Evolutionary conservation across 2,797 vertebrate genomes (phyloP).

Genomic region (Enteromius fasciolatus): DNA sequence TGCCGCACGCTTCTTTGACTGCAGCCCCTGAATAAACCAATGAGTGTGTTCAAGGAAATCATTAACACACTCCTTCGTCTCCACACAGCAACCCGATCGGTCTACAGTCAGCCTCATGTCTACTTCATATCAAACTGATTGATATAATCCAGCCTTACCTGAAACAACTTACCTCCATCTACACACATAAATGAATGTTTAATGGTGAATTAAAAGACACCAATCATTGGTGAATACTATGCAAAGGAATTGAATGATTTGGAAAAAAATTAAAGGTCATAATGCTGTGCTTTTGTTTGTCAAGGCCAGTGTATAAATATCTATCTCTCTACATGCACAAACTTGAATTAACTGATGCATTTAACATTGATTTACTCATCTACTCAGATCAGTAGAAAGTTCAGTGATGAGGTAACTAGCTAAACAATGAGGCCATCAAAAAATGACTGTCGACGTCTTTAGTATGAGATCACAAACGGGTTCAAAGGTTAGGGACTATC

Average conservation of each 20-base stretch:
- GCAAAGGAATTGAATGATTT: neutral
- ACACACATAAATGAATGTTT: neutral
- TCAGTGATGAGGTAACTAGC: conserved; percentile 18
- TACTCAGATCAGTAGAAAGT: neutral
- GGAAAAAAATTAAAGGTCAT: neutral
- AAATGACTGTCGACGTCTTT: conserved; percentile 48
- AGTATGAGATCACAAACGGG: conserved; percentile 21
- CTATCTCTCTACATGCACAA: no score
- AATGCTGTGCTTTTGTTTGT: neutral
- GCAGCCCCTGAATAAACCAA: conserved; percentile 5
- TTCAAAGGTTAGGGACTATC: conserved; percentile 23
- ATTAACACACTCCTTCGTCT: conserved; percentile 44
- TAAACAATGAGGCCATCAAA: conserved; percentile 12
- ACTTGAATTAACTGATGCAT: neutral
- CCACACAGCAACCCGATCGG: conserved; percentile 60
- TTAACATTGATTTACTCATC: neutral
- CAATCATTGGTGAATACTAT: no score
- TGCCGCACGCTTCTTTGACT: neutral
- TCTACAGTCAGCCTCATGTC: conserved; percentile 47
- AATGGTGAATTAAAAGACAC: no score
- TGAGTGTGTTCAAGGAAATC: conserved; percentile 43
- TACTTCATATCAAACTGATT: conserved; percentile 42
- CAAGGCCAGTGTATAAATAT: neutral
- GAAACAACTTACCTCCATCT: neutral
- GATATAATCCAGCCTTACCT: neutral